These are phyloP conservation scores for Thecocarcelia acutangulata DNA, from an alignment of 2,888 invertebrate genomes.

Conservation along the genomic window DNA sequence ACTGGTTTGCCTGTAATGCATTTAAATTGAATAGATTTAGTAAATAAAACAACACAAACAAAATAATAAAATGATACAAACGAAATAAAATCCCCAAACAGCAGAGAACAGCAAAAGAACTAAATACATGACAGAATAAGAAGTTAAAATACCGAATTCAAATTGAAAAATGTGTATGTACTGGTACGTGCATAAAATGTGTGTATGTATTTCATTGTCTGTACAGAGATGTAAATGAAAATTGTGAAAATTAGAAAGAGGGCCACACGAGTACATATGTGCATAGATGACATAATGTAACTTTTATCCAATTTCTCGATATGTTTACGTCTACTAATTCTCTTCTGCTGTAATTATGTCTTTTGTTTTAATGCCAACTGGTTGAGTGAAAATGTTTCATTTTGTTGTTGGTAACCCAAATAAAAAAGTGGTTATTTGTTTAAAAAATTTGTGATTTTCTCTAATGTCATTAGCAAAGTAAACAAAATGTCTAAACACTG, in stretches of 20 bases:
- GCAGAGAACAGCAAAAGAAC: conserved; percentile 45
- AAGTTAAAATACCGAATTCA: conserved; percentile 21
- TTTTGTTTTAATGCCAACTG: conserved; percentile 27
- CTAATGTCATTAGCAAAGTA: conserved; percentile 35
- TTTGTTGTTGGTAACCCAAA: conserved; percentile 11
- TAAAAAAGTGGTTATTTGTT: conserved; percentile 16
- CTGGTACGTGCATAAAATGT: background rate
- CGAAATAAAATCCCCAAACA: conserved; percentile 14
- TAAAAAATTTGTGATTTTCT: conserved; percentile 25
- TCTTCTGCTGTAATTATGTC: background rate
- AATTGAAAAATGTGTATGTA: conserved; percentile 31
- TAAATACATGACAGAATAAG: background rate
- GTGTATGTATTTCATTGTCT: background rate
- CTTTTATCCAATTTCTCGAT: conserved; percentile 3
- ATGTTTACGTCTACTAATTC: conserved; percentile 2
- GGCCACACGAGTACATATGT: too few relatives aligned
- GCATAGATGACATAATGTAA: conserved; percentile 22
- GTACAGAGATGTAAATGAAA: conserved; percentile 2
- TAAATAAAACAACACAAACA: conserved; percentile 39
- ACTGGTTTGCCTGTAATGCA: conserved; percentile 87
- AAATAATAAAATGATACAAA: conserved; percentile 7
- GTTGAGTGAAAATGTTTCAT: conserved; percentile 14
- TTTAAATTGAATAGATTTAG: conserved; percentile 64
- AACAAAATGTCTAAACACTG: conserved; percentile 40
- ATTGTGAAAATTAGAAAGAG: conserved; percentile 29